Conservation (phyloP, 2,888 invertebrate genomes). For the Pammene fasciana region DNA sequence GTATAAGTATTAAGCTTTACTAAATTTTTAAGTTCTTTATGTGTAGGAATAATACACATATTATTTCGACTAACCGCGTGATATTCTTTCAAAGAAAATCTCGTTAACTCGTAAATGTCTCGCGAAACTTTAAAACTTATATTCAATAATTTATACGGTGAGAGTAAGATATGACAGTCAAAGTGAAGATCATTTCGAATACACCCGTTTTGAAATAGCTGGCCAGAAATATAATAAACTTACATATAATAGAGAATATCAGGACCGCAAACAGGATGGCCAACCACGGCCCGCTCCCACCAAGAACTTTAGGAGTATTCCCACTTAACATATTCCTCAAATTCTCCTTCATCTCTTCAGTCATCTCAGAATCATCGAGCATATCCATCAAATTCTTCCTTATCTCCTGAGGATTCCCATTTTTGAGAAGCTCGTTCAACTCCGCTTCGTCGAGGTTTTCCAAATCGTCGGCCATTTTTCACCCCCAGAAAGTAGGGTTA, state of each 20-base stretch:
- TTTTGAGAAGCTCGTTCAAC: conserved; percentile 61
- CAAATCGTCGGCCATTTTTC: conserved; percentile 49
- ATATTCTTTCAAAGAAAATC: no score
- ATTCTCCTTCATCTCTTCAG: conserved; percentile 85
- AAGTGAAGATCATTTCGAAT: no score
- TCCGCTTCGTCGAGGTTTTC: conserved; percentile 46
- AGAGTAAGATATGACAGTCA: no score
- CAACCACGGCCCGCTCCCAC: conserved; percentile 57
- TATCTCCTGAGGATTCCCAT: conserved; percentile 62
- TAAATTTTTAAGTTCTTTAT: no score
- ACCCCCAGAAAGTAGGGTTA: conserved; percentile 16
- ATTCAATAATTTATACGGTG: no score
- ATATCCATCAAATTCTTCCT: conserved; percentile 83
- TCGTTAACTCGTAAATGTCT: no score
- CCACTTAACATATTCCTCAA: conserved; percentile 79
- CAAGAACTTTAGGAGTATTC: conserved; percentile 69
- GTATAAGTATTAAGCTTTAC: no score
- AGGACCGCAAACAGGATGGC: conserved; percentile 63
- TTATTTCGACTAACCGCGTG: no score
- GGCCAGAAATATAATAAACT: conserved; percentile 53
- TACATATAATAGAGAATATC: conserved; percentile 66
- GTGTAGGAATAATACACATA: no score
- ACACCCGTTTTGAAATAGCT: neutral
- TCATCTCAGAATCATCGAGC: conserved; percentile 83
- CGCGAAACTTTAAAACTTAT: no score